These are phyloP conservation scores for Nemapogon koenigi DNA, from an alignment of 2,888 invertebrate species.

Conservation along the genomic window DNA sequence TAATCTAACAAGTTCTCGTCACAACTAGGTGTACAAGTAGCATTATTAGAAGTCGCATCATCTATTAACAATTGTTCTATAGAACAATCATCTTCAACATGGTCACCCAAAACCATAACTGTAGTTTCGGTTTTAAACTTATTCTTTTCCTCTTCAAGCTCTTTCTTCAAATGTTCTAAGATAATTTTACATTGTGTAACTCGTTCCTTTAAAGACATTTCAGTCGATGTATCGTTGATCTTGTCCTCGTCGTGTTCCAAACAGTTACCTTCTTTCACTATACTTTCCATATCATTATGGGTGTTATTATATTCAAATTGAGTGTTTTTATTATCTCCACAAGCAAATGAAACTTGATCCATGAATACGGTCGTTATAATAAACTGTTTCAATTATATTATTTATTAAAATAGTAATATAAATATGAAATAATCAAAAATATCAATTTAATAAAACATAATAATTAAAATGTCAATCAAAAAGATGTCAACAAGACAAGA, in stretches of 20 bases:
- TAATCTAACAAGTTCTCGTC: slow-evolving; percentile 49
- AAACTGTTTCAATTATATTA: too few relatives aligned
- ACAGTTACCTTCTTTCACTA: background rate
- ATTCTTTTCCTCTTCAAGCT: slow-evolving; percentile 41
- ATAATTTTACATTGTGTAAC: slow-evolving; percentile 43
- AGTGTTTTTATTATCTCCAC: background rate
- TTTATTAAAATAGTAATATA: too few relatives aligned
- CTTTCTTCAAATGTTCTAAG: slow-evolving; percentile 44
- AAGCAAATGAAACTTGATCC: too few relatives aligned
- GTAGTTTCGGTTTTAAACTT: slow-evolving; percentile 27
- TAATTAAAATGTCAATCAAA: too few relatives aligned
- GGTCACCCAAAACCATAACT: background rate
- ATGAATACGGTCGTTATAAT: too few relatives aligned
- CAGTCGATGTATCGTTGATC: slow-evolving; percentile 14
- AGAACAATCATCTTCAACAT: background rate
- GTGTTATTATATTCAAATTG: background rate
- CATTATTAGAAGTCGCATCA: slow-evolving; percentile 16
- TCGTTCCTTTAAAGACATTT: slow-evolving; percentile 40
- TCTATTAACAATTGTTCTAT: too few relatives aligned
- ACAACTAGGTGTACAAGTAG: slow-evolving; percentile 30
- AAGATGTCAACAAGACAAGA: too few relatives aligned
- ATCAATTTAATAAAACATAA: too few relatives aligned
- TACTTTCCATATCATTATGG: background rate
- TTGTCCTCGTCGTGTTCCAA: slow-evolving; percentile 33
- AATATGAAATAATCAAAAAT: too few relatives aligned